These are phyloP conservation scores for Aepyceros melampus DNA, from an alignment of 2,113 vertebrate species.

Conservation along the genomic window DNA sequence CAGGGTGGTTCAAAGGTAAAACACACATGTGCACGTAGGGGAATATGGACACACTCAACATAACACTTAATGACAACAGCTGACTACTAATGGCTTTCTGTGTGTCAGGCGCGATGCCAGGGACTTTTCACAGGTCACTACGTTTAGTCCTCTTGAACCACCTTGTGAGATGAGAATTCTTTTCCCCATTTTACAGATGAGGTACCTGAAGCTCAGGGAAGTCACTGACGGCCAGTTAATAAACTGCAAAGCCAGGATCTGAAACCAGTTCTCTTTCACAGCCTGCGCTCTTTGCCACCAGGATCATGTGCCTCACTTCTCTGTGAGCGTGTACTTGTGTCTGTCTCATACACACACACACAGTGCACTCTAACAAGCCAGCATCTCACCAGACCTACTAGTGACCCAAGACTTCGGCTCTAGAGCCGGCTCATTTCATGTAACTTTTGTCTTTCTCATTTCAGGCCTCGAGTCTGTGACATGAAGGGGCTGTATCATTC, in stretches of 20 bases:
- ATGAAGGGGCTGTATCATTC: neutral
- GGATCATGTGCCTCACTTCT: neutral
- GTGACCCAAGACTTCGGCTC: neutral
- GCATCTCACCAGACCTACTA: neutral
- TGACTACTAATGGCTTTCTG: neutral
- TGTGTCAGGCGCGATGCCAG: neutral
- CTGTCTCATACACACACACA: neutral
- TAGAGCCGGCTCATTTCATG: neutral
- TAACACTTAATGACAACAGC: neutral
- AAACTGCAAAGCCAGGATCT: neutral
- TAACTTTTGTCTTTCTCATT: neutral
- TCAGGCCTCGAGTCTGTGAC: neutral
- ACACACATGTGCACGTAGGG: neutral
- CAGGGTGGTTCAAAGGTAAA: neutral
- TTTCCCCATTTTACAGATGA: constrained; percentile 5
- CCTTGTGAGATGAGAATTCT: neutral
- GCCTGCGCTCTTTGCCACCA: neutral
- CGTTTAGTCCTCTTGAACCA: neutral
- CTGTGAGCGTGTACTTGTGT: neutral
- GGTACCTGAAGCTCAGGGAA: neutral
- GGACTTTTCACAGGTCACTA: neutral
- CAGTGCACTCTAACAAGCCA: neutral
- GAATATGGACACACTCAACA: neutral
- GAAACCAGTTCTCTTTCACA: neutral
- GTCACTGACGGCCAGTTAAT: neutral